phyloP scores from a whole-genome alignment of 2,797 vertebrate genomes.

The Phrynocephalus guinanensis region DNA sequence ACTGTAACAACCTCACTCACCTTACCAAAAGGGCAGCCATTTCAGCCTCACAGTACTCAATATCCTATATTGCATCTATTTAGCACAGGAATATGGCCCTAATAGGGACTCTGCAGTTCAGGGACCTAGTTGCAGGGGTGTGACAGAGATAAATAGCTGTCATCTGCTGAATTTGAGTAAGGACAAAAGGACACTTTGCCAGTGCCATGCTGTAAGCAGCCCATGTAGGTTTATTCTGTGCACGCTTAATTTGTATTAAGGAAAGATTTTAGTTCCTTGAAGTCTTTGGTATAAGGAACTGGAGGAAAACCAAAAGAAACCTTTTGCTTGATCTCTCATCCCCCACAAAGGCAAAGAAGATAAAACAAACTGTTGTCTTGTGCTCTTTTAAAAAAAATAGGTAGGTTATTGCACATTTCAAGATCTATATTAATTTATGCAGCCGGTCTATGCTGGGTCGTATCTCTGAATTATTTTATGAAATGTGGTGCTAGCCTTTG shows the following conservation, averaged over 20 bases:
- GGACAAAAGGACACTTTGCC: constrained; percentile 89
- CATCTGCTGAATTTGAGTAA: constrained; percentile 83
- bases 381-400: constrained; percentile 41
- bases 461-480: constrained; percentile 10
- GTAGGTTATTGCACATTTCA: constrained; percentile 55
- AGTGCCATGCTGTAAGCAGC: constrained; percentile 69
- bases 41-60: constrained; percentile 82
- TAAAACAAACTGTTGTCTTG: constrained; percentile 59
- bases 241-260: constrained; percentile 71
- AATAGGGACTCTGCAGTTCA: constrained; percentile 75
- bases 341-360: constrained; percentile 62
- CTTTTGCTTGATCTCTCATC: constrained; percentile 62
- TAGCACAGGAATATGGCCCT: constrained; percentile 78
- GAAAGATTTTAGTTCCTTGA: constrained; percentile 70
- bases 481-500: constrained; percentile 14
- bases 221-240: constrained; percentile 70
- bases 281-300: constrained; percentile 68
- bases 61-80: constrained; percentile 86
- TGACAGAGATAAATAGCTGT: constrained; percentile 94
- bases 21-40: constrained; percentile 78
- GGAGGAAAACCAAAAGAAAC: constrained; percentile 60
- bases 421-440: constrained; percentile 52
- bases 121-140: constrained; percentile 78
- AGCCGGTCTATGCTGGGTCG: constrained; percentile 58
- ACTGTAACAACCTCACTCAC: constrained; percentile 77